These are phyloP conservation scores for Anadara kagoshimensis DNA, from an alignment of 1,140 invertebrate species.

Conservation along the genomic window DNA sequence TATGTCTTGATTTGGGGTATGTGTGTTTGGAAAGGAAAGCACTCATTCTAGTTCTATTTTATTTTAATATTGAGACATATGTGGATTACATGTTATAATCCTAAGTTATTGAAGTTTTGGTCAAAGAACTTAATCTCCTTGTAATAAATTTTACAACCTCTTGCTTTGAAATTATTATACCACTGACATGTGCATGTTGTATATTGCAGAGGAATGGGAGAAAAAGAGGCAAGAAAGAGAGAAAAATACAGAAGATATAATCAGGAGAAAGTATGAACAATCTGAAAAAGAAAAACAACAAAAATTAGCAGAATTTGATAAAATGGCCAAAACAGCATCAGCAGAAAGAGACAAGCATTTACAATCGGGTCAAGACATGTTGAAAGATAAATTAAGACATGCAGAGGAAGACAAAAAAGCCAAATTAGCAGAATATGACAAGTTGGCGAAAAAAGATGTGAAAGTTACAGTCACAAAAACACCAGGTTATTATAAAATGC, in stretches of 20 bases:
- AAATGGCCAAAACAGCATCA: constrained; percentile 24
- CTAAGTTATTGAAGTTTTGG: no score
- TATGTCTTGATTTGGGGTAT: no score
- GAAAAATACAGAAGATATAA: constrained; percentile 53
- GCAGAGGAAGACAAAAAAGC: constrained; percentile 37
- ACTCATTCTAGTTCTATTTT: no score
- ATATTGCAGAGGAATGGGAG: constrained; percentile 58
- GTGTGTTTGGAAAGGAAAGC: no score
- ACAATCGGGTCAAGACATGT: constrained; percentile 18
- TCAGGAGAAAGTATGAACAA: constrained; percentile 47
- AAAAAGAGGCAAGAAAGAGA: constrained; percentile 49
- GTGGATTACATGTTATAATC: no score
- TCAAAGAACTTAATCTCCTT: no score
- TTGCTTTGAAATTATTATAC: neutral
- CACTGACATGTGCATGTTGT: no score
- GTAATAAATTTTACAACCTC: no score
- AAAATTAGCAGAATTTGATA: constrained; percentile 41
- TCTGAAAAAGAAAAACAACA: constrained; percentile 45
- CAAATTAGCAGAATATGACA: constrained; percentile 45
- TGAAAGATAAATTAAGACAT: constrained; percentile 29
- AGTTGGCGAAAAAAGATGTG: constrained; percentile 54
- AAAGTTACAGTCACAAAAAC: no score
- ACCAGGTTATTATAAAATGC: no score
- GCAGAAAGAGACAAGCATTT: constrained; percentile 20
- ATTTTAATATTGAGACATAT: no score